Conservation (phyloP, 2,113 vertebrate genomes). For the Tachycineta bicolor region DNA sequence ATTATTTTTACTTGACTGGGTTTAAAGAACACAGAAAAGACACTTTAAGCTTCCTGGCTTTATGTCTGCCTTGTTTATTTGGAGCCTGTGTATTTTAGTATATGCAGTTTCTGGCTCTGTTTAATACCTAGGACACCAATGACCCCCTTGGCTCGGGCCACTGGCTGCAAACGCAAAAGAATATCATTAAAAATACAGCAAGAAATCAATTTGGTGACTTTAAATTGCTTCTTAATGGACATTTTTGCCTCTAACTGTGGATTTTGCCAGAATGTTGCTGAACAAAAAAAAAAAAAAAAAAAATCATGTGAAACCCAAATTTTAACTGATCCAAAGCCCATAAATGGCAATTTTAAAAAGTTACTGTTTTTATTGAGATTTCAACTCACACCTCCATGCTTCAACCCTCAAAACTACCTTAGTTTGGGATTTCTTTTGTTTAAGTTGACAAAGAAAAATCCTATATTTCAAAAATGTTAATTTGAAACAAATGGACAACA, state of each 20-base stretch:
- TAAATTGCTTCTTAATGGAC: background rate
- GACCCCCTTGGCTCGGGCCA: background rate
- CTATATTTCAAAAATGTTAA: background rate
- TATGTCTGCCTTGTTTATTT: background rate
- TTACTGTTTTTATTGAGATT: background rate
- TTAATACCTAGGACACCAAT: background rate
- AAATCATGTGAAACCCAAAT: background rate
- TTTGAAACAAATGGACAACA: background rate
- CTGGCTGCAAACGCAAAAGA: background rate
- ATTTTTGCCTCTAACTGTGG: background rate
- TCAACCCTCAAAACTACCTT: background rate
- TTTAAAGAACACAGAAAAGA: background rate
- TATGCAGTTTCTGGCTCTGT: background rate
- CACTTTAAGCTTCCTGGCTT: background rate
- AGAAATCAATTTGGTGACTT: slow-evolving; percentile 25
- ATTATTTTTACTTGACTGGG: background rate
- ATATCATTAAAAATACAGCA: slow-evolving; percentile 42
- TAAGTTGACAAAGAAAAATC: background rate
- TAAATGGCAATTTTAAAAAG: background rate
- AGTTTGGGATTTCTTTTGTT: background rate
- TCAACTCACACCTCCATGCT: background rate
- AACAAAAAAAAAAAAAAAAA: background rate
- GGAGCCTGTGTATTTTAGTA: background rate
- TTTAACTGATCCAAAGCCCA: background rate
- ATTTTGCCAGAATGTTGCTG: background rate